phyloP scores from a whole-genome alignment of 2,797 vertebrate genomes.

The Natrix natrix region DNA sequence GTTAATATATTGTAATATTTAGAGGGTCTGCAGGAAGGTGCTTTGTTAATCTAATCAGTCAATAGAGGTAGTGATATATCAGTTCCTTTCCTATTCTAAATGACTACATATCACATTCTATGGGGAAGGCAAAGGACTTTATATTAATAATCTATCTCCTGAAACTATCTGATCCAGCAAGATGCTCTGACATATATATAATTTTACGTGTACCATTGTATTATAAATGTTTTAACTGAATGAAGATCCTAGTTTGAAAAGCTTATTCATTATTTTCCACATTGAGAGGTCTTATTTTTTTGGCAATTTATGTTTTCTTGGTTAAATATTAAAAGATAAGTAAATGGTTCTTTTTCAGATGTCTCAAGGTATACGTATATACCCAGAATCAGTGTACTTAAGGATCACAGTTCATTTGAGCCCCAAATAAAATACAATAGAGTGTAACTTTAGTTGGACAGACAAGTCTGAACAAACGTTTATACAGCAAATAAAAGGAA shows the following conservation, averaged over 20 bases:
- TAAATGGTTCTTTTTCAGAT: slow-evolving; percentile 18
- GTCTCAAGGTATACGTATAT: background rate
- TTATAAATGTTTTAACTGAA: slow-evolving; percentile 28
- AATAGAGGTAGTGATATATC: background rate
- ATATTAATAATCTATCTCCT: background rate
- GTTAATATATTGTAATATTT: background rate
- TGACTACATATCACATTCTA: background rate
- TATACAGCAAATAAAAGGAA: background rate
- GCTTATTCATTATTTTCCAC: slow-evolving; percentile 13
- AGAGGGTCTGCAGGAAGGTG: background rate
- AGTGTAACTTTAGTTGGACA: background rate
- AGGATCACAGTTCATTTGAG: background rate
- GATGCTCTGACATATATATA: background rate
- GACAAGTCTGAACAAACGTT: background rate
- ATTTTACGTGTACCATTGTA: slow-evolving; percentile 13
- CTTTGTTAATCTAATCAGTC: background rate
- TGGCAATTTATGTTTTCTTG: background rate
- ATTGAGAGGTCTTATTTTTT: background rate
- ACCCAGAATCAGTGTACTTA: background rate
- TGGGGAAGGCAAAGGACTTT: background rate
- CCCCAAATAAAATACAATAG: slow-evolving; percentile 1
- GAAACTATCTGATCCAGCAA: background rate
- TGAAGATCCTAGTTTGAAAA: slow-evolving; percentile 29
- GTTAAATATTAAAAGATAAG: slow-evolving; percentile 25
- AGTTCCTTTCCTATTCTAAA: background rate